Conservation (phyloP, 1,140 invertebrate species). For the Halesus radiatus region DNA sequence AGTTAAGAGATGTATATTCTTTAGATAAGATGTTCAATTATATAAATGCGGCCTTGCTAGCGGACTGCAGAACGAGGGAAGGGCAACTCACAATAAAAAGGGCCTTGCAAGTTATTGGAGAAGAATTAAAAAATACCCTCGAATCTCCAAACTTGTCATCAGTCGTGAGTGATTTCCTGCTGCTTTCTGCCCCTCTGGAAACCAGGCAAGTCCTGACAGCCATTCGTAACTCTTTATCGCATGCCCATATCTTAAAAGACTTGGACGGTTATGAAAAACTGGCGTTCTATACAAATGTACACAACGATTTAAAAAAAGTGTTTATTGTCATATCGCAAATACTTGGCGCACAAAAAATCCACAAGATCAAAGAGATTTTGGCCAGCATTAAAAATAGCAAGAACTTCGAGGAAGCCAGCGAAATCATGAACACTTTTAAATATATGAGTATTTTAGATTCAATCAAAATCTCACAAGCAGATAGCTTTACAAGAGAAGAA, state of each 20-base stretch:
- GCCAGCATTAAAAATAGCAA: background rate
- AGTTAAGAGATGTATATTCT: slow-evolving; percentile 11
- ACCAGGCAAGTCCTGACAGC: background rate
- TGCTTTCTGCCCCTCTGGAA: slow-evolving; percentile 2
- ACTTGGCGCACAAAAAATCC: background rate
- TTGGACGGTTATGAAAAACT: background rate
- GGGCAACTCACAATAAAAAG: background rate
- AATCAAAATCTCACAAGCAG: background rate
- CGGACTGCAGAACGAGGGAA: background rate
- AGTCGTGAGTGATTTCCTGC: background rate
- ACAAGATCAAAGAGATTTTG: background rate
- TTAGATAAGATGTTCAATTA: background rate
- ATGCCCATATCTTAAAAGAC: background rate
- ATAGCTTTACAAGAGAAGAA: background rate
- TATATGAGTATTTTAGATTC: background rate
- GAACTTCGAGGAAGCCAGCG: background rate
- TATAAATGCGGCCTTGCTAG: background rate
- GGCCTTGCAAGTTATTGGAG: background rate
- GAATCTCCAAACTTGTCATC: slow-evolving; percentile 12
- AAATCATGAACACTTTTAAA: background rate
- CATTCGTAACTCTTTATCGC: slow-evolving; percentile 10
- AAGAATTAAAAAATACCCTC: background rate
- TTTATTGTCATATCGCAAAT: background rate
- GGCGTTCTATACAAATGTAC: background rate
- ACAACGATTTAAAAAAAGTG: slow-evolving; percentile 11